Base-by-base conservation (phyloP, 2,797 vertebrate species). In the Micrastur ruficollis region DNA sequence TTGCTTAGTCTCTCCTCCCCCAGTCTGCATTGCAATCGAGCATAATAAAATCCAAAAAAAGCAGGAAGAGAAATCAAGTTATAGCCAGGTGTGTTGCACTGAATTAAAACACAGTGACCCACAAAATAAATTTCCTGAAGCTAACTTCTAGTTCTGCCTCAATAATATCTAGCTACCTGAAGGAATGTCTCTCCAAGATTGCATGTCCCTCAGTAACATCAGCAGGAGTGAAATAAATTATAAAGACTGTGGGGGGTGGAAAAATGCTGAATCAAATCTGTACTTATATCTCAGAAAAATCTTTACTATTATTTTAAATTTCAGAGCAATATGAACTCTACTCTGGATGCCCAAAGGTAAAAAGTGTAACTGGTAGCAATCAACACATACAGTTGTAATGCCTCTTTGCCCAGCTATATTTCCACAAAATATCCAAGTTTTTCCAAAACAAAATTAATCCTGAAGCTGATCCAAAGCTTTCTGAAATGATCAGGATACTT, bases 61-160 rank as follows among this genome's bases (percentile, higher is more conserved):
- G 67, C 89, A 96, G 94, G 87, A 96, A 96, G 96, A 98, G 67
- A 95, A 96, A 96, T 93, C 83, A 97, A 95, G 80, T 94, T 95
- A 88, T 46, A 95, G 90, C 72, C 95, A 95, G 84, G 94, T 63
- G 44, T 66, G 42, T 93, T 63, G 23, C 26, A 71, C n/a, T 56
- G 85, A 90, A 42, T 74, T 91, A 63, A 78, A 86, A 68, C 25
- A 87, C 2, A 2, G 36, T 31, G 53, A 86, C n/a, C 25, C 53
- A 83, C 49, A 81, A 62, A 90, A 70, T 52, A 81, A 8, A 31
- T 94, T 89, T 90, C 44, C 44, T 63, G 13, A 88, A 74, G 36
- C 7, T 42, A 63, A 53, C 63, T 83, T 53, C 61, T 61, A n/a
- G n/a, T 82, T 90, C 55, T 68, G 38, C 14, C 34, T 81, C 32